A percentile compares a stretch with the other conserved stretches of the same genome.
Evolutionary conservation across 2,113 vertebrate genomes (phyloP).

Genomic region (Megaleporinus macrocephalus): DNA sequence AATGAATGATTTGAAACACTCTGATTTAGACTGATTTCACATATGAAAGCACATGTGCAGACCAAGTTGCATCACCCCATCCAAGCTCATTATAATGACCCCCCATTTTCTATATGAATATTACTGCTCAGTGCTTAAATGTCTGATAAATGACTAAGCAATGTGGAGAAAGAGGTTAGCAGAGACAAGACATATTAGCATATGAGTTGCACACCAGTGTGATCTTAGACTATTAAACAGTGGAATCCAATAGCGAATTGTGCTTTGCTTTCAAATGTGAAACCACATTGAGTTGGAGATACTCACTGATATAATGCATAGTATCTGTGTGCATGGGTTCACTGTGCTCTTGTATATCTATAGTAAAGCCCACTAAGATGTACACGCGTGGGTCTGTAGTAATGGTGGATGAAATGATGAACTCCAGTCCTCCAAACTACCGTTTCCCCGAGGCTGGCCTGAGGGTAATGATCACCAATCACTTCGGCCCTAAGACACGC

Average conservation of each 20-base stretch:
- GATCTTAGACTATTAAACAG: background rate
- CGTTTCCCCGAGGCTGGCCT: conserved; percentile 92
- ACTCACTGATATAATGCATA: background rate
- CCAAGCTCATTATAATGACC: background rate
- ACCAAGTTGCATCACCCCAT: background rate
- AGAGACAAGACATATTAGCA: background rate
- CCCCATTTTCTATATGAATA: too few species aligned
- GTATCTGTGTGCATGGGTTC: background rate
- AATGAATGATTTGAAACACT: background rate
- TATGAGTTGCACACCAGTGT: background rate
- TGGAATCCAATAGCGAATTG: too few species aligned
- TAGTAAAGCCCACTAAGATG: conserved; percentile 87
- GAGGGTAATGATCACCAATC: conserved; percentile 95
- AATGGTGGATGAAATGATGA: conserved; percentile 97
- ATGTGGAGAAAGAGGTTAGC: background rate
- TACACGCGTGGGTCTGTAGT: conserved; percentile 87
- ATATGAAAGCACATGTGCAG: background rate
- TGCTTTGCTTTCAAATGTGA: background rate
- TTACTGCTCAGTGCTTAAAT: too few species aligned
- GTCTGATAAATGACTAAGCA: too few species aligned
- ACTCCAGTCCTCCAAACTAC: conserved; percentile 91
- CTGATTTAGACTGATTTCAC: conserved; percentile 19
- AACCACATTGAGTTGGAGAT: background rate
- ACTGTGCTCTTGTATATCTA: background rate
- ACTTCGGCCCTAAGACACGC: conserved; percentile 93